Evolutionary conservation across 2,113 vertebrate species (phyloP).

Genomic region (Atrichornis clamosus): DNA sequence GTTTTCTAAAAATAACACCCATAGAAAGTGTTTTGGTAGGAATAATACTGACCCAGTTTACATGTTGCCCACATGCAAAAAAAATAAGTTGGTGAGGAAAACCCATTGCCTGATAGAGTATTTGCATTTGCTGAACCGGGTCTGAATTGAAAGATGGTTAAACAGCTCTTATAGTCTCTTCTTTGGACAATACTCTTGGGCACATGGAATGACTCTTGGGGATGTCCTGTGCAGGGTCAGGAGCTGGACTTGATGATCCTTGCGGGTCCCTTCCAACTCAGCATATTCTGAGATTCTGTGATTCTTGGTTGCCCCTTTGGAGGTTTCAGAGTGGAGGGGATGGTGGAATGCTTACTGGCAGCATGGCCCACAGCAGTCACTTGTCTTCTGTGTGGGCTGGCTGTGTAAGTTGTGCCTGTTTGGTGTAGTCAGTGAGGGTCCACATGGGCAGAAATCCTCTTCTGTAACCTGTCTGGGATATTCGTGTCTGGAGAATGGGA

Average conservation of each 20-base stretch:
- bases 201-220: background rate
- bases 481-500: background rate
- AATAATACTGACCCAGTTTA: slow-evolving; percentile 58
- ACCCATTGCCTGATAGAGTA: background rate
- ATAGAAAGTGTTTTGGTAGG: background rate
- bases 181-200: background rate
- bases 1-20: slow-evolving; percentile 57
- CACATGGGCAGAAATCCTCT: background rate
- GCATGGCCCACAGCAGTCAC: background rate
- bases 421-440: background rate
- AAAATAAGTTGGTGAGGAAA: background rate
- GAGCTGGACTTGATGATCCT: background rate
- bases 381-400: background rate
- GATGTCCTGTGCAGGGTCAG: background rate
- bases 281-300: background rate
- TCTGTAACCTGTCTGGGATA: background rate
- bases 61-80: background rate
- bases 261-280: background rate
- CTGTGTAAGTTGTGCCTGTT: background rate
- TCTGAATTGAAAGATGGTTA: background rate
- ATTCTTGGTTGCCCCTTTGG: background rate
- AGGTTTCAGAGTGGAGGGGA: background rate
- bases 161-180: background rate
- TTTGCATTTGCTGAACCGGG: background rate
- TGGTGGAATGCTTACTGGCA: background rate